Evolutionary conservation across 2,113 vertebrate genomes (phyloP), one percentile per base, ranked within the genome.

Genomic region (Axis porcinus): DNA sequence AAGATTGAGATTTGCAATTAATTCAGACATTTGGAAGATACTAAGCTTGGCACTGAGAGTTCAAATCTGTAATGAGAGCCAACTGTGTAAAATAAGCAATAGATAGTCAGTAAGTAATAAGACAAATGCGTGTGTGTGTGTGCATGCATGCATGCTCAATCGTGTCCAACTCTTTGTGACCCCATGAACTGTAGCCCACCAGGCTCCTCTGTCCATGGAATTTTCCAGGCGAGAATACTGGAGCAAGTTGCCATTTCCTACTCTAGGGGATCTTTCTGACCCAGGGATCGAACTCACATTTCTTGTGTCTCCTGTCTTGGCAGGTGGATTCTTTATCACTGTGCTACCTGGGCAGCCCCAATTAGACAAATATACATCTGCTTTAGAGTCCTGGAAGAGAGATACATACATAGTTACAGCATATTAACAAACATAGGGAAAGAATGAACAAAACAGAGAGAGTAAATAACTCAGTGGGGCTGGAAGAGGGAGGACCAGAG

Each of bases 1-100:
- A 85, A 87, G 9, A 43, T 10, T 94, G 36, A 88, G 54, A 94
- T 91, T 58, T 86, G 76, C 76, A 82, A 52, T 94, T 94, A 97
- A 85, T 30, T 95, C 13, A 33, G 82, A 88, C 19, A 93, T 55
- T 88, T 92, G 27, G 17, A 95, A 96, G 47, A 67, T 30, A 84
- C 45, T 76, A 93, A 86, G 33, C 15, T 92, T 85, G 33, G n/a
- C 79, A 64, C 0, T 52, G 21, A 92, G 50, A 74, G 33, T 64
- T 97, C 81, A 91, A 95, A 74, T 27, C 81, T 45, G 17, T 88
- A 81, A 67, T 54, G 64, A 76, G 50, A 90, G 15, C 6, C 92
- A 96, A 76, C 1, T 78, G 33, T 47, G 5, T 74, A 17, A 97
- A 98, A 86, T 11, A 91, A 95, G 14, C 45, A 94, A 89, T 7